Evolutionary conservation across 1,140 invertebrate genomes (phyloP).

Genomic region (Drosophila orosa): DNA sequence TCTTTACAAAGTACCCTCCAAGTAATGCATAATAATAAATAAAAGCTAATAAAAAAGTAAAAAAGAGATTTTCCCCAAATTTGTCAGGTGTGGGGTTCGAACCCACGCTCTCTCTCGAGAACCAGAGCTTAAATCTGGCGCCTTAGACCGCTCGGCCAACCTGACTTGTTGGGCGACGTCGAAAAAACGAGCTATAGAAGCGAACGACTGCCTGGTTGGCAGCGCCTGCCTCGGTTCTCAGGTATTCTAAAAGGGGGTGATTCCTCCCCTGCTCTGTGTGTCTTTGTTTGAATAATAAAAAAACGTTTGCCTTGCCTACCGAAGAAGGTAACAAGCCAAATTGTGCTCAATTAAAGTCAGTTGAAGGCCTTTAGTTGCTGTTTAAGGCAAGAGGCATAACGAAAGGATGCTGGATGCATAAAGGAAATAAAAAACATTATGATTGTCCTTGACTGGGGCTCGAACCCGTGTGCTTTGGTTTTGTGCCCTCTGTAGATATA

Average conservation of each 20-base stretch:
- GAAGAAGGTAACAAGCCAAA: slow-evolving; percentile 1
- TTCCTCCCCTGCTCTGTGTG: slow-evolving; percentile 7
- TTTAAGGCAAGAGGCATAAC: not conserved
- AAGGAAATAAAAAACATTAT: not conserved
- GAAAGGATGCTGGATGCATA: slow-evolving; percentile 1
- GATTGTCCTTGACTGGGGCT: slow-evolving; percentile 14
- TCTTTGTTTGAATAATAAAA: slow-evolving; percentile 8
- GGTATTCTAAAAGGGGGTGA: slow-evolving; percentile 24
- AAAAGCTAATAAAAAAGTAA: slow-evolving; percentile 17
- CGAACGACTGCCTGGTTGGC: slow-evolving; percentile 3
- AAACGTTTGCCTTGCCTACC: not conserved
- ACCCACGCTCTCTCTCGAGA: slow-evolving; percentile 89
- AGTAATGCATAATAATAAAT: not conserved
- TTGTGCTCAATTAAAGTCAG: not conserved
- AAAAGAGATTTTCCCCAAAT: slow-evolving; percentile 20
- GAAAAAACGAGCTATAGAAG: slow-evolving; percentile 55
- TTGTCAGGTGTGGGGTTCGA: slow-evolving; percentile 91
- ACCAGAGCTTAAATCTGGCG: slow-evolving; percentile 91
- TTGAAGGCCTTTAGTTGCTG: not conserved
- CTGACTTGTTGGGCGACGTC: slow-evolving; percentile 82
- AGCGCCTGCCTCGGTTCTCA: slow-evolving; percentile 13
- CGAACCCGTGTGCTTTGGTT: slow-evolving; percentile 8
- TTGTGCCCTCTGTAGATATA: not conserved
- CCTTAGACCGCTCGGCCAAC: slow-evolving; percentile 90
- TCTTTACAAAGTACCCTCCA: not conserved